Evolutionary conservation across 2,797 vertebrate genomes (phyloP).

Genomic region (Parotocinclus haroldoi): DNA sequence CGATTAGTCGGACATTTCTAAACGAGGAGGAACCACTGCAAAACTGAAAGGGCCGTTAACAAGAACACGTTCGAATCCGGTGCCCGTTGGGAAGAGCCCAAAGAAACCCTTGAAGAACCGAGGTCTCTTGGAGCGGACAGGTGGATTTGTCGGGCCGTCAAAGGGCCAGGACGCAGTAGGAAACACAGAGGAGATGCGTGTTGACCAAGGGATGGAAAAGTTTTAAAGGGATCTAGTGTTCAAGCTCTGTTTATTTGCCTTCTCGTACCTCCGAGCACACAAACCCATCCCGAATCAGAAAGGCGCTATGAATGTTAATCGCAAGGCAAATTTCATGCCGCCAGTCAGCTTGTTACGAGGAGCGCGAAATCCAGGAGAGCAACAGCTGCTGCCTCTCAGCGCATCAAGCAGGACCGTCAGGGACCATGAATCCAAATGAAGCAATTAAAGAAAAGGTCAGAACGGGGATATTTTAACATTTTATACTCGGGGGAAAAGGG

Average conservation of each 20-base stretch:
- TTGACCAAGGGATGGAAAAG: too few species aligned
- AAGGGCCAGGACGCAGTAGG: too few species aligned
- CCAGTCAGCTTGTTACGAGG: slow-evolving; percentile 28
- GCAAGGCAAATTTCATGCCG: slow-evolving; percentile 16
- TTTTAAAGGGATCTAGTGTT: too few species aligned
- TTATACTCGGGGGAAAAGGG: slow-evolving; percentile 1
- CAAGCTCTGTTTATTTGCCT: slow-evolving; percentile 8
- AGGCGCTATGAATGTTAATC: slow-evolving; percentile 33
- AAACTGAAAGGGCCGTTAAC: too few species aligned
- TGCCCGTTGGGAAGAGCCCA: too few species aligned
- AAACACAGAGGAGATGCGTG: too few species aligned
- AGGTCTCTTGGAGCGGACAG: too few species aligned
- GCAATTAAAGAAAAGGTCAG: slow-evolving; percentile 49
- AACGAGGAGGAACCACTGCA: too few species aligned
- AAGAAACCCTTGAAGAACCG: too few species aligned
- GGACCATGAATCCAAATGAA: slow-evolving; percentile 44
- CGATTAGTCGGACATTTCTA: too few species aligned
- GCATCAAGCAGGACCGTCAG: slow-evolving; percentile 6
- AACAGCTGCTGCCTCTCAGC: slow-evolving; percentile 18
- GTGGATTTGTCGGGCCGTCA: too few species aligned
- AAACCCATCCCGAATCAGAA: background rate
- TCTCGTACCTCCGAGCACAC: background rate
- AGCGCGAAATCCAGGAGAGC: slow-evolving; percentile 13
- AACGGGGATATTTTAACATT: slow-evolving; percentile 22
- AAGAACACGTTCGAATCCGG: too few species aligned